Conservation (phyloP, 2,888 invertebrate genomes). For the Microplitis deprimator region DNA sequence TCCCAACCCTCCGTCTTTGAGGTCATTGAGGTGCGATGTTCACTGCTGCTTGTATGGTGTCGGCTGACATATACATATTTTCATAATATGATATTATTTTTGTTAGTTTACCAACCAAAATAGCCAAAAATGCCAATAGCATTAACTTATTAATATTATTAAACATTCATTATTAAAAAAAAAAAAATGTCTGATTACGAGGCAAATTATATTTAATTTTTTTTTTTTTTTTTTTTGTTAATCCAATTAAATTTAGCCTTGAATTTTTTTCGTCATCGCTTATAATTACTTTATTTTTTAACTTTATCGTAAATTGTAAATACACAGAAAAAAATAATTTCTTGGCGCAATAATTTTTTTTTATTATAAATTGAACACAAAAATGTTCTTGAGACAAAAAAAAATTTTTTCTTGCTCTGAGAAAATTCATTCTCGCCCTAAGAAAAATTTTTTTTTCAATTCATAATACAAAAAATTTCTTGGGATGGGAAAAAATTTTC, state of each 20-base stretch:
- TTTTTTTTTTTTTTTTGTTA: not conserved
- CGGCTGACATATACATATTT: constrained; percentile 58
- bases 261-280: no score
- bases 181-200: no score
- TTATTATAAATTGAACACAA: no score
- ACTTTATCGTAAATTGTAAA: not conserved
- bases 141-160: constrained; percentile 12
- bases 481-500: no score
- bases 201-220: not conserved
- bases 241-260: not conserved
- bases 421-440: no score
- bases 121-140: constrained; percentile 58
- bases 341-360: no score
- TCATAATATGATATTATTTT: constrained; percentile 35
- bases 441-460: no score
- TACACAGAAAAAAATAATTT: not conserved
- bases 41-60: constrained; percentile 69
- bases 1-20: constrained; percentile 69
- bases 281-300: not conserved
- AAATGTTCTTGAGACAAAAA: no score
- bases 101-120: constrained; percentile 60
- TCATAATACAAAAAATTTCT: no score
- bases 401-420: no score
- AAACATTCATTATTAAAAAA: not conserved
- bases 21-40: constrained; percentile 67